These are phyloP conservation scores for Limulus polyphemus DNA, from an alignment of 2,888 invertebrate species.

Conservation along the genomic window DNA sequence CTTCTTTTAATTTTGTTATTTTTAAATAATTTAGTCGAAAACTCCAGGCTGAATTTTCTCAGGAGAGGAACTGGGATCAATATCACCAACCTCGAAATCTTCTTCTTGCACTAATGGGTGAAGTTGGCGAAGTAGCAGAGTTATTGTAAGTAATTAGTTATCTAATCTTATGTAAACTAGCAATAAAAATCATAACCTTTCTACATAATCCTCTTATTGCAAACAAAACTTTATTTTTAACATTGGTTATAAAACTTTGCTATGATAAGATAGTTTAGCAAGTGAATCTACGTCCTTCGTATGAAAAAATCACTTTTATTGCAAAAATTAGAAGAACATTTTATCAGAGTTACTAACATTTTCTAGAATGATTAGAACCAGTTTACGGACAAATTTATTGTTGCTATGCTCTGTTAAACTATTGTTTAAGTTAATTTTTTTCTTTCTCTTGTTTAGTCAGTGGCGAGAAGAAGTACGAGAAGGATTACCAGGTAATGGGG, in stretches of 20 bases:
- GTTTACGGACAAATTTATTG: constrained; percentile 5
- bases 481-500: constrained; percentile 29
- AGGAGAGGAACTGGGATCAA: constrained; percentile 38
- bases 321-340: neutral
- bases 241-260: neutral
- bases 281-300: no score
- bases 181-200: no score
- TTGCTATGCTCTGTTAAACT: neutral
- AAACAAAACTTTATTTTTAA: neutral
- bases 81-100: constrained; percentile 36
- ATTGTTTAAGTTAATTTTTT: constrained; percentile 3
- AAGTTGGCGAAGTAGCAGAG: constrained; percentile 40
- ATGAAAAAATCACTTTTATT: no score
- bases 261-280: no score
- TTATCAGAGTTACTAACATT: neutral
- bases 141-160: constrained; percentile 34
- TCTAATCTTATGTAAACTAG: neutral
- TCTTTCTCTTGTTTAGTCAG: constrained; percentile 27
- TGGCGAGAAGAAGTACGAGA: constrained; percentile 34
- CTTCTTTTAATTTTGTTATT: no score
- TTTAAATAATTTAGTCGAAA: constrained; percentile 14
- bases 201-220: neutral
- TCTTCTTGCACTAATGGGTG: constrained; percentile 37
- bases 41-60: constrained; percentile 31
- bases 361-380: neutral